A percentile compares a stretch with the other conserved stretches of the same genome.
These are phyloP conservation scores for Epirrhoe alternata DNA, from an alignment of 2,888 invertebrate genomes.

Conservation along the genomic window DNA sequence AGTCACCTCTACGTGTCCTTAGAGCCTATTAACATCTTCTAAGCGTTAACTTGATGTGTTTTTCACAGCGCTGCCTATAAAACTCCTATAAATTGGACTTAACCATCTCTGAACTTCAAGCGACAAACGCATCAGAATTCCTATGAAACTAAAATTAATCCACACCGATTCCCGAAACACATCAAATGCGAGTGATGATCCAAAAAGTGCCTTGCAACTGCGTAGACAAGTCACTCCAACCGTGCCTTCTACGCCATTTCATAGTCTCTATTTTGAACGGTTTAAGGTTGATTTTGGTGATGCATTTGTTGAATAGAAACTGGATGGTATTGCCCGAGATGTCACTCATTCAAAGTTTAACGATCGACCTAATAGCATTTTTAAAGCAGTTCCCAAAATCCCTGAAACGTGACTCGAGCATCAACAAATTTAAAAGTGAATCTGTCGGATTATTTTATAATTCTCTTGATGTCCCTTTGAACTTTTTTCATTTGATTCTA, in stretches of 20 bases:
- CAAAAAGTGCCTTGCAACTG: constrained; percentile 75
- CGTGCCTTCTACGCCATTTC: constrained; percentile 46
- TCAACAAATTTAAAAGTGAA: constrained; percentile 81
- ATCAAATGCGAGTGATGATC: constrained; percentile 76
- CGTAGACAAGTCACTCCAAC: constrained; percentile 70
- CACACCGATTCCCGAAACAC: constrained; percentile 72
- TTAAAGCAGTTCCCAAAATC: constrained; percentile 81
- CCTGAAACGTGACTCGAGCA: constrained; percentile 80
- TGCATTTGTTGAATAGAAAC: constrained; percentile 15
- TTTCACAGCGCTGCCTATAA: constrained; percentile 49
- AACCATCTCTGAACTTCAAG: constrained; percentile 54
- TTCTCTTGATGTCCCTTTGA: constrained; percentile 73
- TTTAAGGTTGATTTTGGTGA: constrained; percentile 44
- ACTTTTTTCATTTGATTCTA: constrained; percentile 57
- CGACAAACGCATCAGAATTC: constrained; percentile 65
- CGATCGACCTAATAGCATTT: constrained; percentile 82
- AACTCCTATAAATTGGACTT: constrained; percentile 57
- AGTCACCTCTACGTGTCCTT: constrained; percentile 29
- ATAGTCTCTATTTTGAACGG: constrained; percentile 13
- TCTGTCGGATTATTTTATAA: constrained; percentile 74
- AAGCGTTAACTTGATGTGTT: constrained; percentile 45
- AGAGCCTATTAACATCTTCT: constrained; percentile 35
- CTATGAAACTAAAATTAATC: constrained; percentile 77
- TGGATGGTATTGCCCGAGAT: constrained; percentile 69
- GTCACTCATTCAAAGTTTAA: constrained; percentile 84